Evolutionary conservation across 2,888 invertebrate genomes (phyloP), one percentile per base, ranked within the genome.

Genomic region (Acronicta psi): DNA sequence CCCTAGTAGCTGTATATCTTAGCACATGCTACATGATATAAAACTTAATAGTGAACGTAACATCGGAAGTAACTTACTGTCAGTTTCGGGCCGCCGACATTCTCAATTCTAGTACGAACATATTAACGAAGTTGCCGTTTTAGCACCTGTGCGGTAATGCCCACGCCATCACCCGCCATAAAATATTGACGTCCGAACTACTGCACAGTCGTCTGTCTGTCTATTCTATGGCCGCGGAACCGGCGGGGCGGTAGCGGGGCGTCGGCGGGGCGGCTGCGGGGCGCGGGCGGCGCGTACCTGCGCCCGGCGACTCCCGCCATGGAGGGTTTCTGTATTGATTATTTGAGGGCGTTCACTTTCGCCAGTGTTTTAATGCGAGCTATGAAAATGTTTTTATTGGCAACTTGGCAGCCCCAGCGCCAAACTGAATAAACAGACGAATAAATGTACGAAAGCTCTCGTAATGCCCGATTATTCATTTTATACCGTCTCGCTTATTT

Each of bases 311-410:
- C 76, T 77, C 79, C 81, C 80, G 77, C 69, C 73, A 77, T 79
- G 77, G 82, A 80, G 80, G 80, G 80, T 80, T 75, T 77, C 75
- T 64, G 82, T 84, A 84, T 84, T 82, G 84, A 84, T 84, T 84
- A 84, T 83, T 80, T 81, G 77, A 79, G 85, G 85, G 80, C 89
- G 91, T 91, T 92, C 92, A 93, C 93, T 93, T 93, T 93, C 93
- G 88, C 91, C 92, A 90, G 88, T 92, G 92, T 93, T 93, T 92
- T 93, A 93, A 93, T 92, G 89, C 84, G 84, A 82, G 87, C 91
- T 86, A 89, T 92, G 91, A 92, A 82, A 92, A 92, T 90, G 91
- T 90, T 93, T 93, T 93, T 92, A 92, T 92, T 91, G 88, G 87
- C 84, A 84, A 84, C 87, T 87, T 84, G 85, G 84, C 85, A 81